Evolutionary conservation across 2,888 invertebrate genomes (phyloP).

Genomic region (Acrobasis suavella): DNA sequence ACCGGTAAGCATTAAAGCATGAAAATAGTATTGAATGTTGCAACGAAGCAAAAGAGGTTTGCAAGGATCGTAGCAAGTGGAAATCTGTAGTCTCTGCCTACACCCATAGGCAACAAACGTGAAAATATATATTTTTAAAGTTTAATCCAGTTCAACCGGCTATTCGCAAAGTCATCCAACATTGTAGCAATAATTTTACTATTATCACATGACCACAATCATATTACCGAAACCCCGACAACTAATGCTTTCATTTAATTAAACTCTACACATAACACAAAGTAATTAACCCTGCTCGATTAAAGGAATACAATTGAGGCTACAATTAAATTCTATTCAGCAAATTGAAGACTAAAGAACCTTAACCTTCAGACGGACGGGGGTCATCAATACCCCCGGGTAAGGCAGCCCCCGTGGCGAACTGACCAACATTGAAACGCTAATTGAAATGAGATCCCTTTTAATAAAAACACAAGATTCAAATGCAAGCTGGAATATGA

Average conservation of each 20-base stretch:
- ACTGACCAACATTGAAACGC: neutral
- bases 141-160: too few species aligned
- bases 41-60: too few species aligned
- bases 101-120: too few species aligned
- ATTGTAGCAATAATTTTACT: too few species aligned
- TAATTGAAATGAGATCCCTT: neutral
- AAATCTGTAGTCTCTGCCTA: too few species aligned
- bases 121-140: too few species aligned
- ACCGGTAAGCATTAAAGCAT: too few species aligned
- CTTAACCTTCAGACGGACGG: conserved; percentile 1
- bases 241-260: neutral
- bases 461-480: neutral
- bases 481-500: too few species aligned
- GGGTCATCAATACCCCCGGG: conserved; percentile 1
- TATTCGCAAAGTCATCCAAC: too few species aligned
- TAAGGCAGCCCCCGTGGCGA: neutral
- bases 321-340: conserved; percentile 17
- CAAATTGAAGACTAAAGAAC: neutral
- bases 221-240: neutral
- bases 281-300: neutral
- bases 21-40: too few species aligned
- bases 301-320: conserved; percentile 8
- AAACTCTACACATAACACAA: neutral
- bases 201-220: too few species aligned
- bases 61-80: too few species aligned